phyloP scores from a whole-genome alignment of 23 tunicate genomes.

The Trididemnum clinides region DNA sequence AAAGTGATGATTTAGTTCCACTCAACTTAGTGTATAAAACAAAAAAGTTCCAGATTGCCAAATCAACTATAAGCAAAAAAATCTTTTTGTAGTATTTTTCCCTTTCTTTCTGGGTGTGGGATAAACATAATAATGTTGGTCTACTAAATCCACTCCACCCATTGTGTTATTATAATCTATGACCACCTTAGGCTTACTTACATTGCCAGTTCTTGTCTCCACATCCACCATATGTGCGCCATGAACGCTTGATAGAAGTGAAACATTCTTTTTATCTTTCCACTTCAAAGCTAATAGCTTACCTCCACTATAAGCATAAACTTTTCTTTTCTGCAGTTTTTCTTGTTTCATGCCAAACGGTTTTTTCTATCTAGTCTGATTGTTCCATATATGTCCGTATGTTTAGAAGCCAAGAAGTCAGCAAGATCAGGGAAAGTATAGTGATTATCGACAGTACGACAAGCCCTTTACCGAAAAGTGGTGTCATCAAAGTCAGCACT shows the following conservation, averaged over 20 bases:
- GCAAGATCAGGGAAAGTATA: slow-evolving; percentile 26
- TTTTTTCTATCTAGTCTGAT: neutral
- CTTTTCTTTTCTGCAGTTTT: neutral
- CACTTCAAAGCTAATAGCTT: neutral
- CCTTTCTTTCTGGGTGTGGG: slow-evolving; percentile 3
- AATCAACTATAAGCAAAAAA: slow-evolving; percentile 16
- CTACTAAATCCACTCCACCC: slow-evolving; percentile 35
- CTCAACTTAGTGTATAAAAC: slow-evolving; percentile 8
- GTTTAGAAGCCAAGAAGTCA: neutral
- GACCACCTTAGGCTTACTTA: neutral
- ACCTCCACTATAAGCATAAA: neutral
- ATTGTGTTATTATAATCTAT: neutral
- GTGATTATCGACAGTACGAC: slow-evolving; percentile 16
- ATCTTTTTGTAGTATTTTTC: slow-evolving; percentile 32
- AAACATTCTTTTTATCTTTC: slow-evolving; percentile 17
- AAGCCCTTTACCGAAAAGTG: slow-evolving; percentile 9
- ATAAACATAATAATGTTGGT: neutral
- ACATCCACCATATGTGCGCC: slow-evolving; percentile 7
- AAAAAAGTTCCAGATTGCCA: slow-evolving; percentile 30
- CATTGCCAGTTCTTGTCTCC: neutral
- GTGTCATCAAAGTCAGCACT: slow-evolving; percentile 35
- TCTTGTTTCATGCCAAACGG: neutral
- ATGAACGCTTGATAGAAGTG: neutral
- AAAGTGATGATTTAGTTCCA: slow-evolving; percentile 1
- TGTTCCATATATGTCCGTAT: slow-evolving; percentile 35